Evolutionary conservation across 2,113 vertebrate genomes (phyloP).

Genomic region (Puntigrus tetrazona): DNA sequence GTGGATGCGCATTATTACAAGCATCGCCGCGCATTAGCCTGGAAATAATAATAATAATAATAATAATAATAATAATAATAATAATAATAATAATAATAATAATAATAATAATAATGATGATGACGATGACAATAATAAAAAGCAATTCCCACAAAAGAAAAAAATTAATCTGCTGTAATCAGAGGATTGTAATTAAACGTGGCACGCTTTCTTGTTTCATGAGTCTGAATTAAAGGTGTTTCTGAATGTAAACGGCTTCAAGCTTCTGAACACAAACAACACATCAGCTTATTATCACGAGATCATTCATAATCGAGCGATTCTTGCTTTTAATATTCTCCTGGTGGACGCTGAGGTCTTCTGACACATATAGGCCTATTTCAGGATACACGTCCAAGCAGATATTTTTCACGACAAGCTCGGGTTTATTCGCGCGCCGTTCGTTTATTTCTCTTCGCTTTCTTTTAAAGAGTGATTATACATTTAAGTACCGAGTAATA

Average conservation of each 20-base stretch:
- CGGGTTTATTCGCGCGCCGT: neutral
- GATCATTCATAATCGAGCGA: neutral
- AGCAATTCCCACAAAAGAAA: neutral
- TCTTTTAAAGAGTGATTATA: no score
- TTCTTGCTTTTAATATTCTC: neutral
- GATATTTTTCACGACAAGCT: neutral
- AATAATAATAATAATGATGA: no score
- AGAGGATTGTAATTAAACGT: no score
- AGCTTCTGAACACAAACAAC: neutral
- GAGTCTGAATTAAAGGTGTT: neutral
- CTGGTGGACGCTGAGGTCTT: neutral
- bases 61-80: no score
- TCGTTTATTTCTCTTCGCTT: neutral
- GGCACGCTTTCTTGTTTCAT: neutral
- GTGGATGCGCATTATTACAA: neutral
- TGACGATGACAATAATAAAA: no score
- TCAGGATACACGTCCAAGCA: neutral
- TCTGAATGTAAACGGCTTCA: neutral
- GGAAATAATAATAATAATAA: neutral
- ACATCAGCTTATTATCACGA: neutral
- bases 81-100: no score
- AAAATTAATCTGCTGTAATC: neutral
- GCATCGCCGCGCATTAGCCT: neutral
- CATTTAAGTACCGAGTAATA: no score
- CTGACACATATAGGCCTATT: neutral